These are phyloP conservation scores for Brotogeris chrysoptera DNA, from an alignment of 2,797 vertebrate genomes.

Conservation along the genomic window DNA sequence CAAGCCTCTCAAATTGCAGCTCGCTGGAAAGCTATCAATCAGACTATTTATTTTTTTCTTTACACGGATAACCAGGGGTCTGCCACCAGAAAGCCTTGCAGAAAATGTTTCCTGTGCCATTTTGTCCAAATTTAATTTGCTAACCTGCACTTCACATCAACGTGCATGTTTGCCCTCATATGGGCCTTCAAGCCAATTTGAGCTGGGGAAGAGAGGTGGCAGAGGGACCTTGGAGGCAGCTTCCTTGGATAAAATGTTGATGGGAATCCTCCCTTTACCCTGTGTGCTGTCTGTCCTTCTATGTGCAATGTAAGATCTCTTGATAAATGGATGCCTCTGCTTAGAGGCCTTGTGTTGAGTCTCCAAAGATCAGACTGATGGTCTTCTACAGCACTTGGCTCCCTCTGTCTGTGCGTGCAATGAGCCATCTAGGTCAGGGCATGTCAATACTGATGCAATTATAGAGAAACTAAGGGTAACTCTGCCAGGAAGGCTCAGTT, in stretches of 20 bases:
- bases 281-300: background rate
- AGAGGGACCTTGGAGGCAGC: background rate
- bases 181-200: background rate
- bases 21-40: background rate
- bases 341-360: background rate
- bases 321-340: background rate
- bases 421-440: background rate
- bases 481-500: background rate
- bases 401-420: background rate
- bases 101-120: background rate
- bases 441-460: fast-evolving
- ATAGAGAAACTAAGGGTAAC: background rate
- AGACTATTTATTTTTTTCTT: background rate
- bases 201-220: background rate
- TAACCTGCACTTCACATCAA: background rate
- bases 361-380: background rate
- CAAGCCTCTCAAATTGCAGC: background rate
- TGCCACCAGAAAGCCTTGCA: background rate
- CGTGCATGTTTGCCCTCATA: background rate
- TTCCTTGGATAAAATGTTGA: background rate
- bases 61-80: background rate
- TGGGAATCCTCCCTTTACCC: background rate
- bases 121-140: background rate
- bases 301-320: background rate
- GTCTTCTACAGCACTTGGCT: background rate